Evolutionary conservation across 2,113 vertebrate species (phyloP).

Genomic region (Malurus elegans): DNA sequence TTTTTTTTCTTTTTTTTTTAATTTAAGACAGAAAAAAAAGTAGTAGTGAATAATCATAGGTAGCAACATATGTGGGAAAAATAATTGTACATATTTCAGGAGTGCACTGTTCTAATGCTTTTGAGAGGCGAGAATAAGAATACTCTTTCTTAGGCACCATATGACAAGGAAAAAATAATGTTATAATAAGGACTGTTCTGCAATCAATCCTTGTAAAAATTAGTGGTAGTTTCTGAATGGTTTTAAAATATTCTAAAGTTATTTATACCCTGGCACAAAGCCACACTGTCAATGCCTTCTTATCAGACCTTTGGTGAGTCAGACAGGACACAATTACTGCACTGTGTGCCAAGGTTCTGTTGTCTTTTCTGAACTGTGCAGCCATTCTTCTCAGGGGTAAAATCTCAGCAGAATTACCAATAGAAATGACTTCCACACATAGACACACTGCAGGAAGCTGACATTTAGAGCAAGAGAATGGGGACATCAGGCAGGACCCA

Average conservation of each 20-base stretch:
- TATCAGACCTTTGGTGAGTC: background rate
- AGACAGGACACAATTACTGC: background rate
- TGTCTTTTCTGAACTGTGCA: background rate
- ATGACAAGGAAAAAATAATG: background rate
- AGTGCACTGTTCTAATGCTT: background rate
- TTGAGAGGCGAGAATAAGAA: background rate
- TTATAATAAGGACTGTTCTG: background rate
- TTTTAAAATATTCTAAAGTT: background rate
- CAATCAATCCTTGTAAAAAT: background rate
- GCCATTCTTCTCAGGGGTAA: background rate
- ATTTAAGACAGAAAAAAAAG: background rate
- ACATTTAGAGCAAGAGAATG: background rate
- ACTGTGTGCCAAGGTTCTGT: background rate
- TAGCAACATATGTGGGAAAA: background rate
- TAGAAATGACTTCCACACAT: background rate
- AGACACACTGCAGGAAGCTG: background rate
- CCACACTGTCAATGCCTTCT: background rate
- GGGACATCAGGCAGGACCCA: background rate
- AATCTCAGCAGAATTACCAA: background rate
- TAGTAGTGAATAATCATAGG: background rate
- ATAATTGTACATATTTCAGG: background rate
- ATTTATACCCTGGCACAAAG: constrained; percentile 6
- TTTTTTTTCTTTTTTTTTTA: background rate
- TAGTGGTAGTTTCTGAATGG: background rate
- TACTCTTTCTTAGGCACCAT: background rate